These are phyloP conservation scores for Volucella zonaria DNA, from an alignment of 2,888 invertebrate genomes.

Conservation along the genomic window DNA sequence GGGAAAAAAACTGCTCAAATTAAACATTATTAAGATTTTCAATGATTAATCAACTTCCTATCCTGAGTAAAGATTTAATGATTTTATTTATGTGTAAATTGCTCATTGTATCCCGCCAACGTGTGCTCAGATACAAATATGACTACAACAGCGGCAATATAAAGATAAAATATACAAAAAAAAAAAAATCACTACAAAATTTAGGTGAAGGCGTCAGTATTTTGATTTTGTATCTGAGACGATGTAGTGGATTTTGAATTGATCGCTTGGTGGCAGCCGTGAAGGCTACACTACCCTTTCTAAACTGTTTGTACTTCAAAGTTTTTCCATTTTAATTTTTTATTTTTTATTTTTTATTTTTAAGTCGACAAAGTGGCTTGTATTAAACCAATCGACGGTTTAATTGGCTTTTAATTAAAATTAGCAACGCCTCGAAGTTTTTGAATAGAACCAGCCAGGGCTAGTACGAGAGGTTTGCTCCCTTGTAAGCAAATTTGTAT, in stretches of 20 bases:
- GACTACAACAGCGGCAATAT: too few relatives aligned
- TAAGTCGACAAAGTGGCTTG: too few relatives aligned
- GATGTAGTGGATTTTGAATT: constrained; percentile 30
- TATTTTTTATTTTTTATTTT: too few relatives aligned
- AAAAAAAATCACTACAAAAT: constrained; percentile 20
- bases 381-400: not conserved
- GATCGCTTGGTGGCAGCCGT: constrained; percentile 25
- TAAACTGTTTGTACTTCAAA: constrained; percentile 11
- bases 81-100: constrained; percentile 43
- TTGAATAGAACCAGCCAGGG: too few relatives aligned
- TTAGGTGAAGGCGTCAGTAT: constrained; percentile 51
- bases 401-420: constrained; percentile 2
- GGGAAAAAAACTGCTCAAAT: constrained; percentile 9
- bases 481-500: too few relatives aligned
- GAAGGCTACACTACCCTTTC: constrained; percentile 45
- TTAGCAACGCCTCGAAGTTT: not conserved
- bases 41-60: constrained; percentile 60
- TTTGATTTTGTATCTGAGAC: constrained; percentile 7
- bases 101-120: too few relatives aligned
- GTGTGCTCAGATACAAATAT: too few relatives aligned
- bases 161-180: too few relatives aligned
- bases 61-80: constrained; percentile 55
- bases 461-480: too few relatives aligned
- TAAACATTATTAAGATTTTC: constrained; percentile 47
- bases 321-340: too few relatives aligned